These are phyloP conservation scores for Umimayanthus chanpuru DNA, from an alignment of 92 coral and sea anemone genomes.

Conservation along the genomic window DNA sequence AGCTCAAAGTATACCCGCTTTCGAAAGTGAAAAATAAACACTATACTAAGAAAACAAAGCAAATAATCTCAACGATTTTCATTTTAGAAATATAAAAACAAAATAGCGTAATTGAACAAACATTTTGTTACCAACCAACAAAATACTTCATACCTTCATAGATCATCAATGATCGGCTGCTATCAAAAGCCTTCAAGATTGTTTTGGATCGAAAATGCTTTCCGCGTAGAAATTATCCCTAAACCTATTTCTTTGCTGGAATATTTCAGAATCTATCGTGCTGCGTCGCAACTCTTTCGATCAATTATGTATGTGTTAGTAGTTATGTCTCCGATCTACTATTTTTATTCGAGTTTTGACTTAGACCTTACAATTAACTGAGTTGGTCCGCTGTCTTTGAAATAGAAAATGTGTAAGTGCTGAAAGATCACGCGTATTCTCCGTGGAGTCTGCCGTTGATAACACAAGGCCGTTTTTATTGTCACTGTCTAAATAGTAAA, in stretches of 20 bases:
- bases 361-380: background rate
- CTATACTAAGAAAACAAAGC: background rate
- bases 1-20: background rate
- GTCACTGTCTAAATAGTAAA: background rate
- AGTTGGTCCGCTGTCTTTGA: background rate
- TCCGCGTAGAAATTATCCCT: background rate
- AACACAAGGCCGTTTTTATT: no score
- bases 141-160: background rate
- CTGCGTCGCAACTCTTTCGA: background rate
- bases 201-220: no score
- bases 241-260: background rate
- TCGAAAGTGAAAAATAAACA: background rate
- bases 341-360: background rate
- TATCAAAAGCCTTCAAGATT: background rate
- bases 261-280: background rate
- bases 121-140: no score
- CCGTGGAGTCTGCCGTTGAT: background rate
- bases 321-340: background rate
- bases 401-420: background rate
- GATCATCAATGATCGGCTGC: background rate
- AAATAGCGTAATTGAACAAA: background rate
- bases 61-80: background rate
- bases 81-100: background rate
- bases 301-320: background rate
- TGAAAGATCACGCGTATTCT: background rate